phyloP scores from a whole-genome alignment of 1,140 invertebrate genomes.

The Calliopsis andreniformis region DNA sequence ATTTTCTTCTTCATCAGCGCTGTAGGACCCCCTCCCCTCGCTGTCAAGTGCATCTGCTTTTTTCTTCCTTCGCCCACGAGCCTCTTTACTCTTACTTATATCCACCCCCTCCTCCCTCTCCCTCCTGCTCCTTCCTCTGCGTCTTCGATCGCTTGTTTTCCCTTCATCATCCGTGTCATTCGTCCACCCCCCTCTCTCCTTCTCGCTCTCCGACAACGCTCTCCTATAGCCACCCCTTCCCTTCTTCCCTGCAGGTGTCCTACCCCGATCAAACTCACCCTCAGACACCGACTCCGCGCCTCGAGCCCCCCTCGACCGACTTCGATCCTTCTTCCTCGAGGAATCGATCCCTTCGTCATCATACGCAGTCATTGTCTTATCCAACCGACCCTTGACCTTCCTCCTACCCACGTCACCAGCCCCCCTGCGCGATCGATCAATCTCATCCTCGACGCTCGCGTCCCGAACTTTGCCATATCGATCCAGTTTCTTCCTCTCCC shows the following conservation, averaged over 20 bases:
- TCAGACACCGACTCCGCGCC: not conserved
- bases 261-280: not conserved
- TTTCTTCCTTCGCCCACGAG: slow-evolving; percentile 15
- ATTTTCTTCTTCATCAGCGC: slow-evolving; percentile 33
- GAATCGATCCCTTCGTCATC: not conserved
- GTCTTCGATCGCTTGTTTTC: not conserved
- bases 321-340: not conserved
- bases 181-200: not conserved
- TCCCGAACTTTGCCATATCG: not conserved
- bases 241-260: not conserved
- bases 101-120: not conserved
- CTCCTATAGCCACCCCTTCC: not conserved
- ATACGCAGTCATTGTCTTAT: too few species aligned
- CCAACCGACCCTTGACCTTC: too few species aligned
- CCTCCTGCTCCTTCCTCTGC: not conserved
- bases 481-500: not conserved
- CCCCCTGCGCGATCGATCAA: too few species aligned
- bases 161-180: slow-evolving; percentile 8
- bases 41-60: slow-evolving; percentile 25
- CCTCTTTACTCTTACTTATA: slow-evolving; percentile 12
- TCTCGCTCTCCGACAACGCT: not conserved
- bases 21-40: not conserved
- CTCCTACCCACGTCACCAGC: too few species aligned
- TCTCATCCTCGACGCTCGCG: not conserved
- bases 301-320: not conserved